Evolutionary conservation across 1,140 invertebrate genomes (phyloP), one percentile per base, ranked within the genome.

Genomic region (Tetragnatha versicolor): DNA sequence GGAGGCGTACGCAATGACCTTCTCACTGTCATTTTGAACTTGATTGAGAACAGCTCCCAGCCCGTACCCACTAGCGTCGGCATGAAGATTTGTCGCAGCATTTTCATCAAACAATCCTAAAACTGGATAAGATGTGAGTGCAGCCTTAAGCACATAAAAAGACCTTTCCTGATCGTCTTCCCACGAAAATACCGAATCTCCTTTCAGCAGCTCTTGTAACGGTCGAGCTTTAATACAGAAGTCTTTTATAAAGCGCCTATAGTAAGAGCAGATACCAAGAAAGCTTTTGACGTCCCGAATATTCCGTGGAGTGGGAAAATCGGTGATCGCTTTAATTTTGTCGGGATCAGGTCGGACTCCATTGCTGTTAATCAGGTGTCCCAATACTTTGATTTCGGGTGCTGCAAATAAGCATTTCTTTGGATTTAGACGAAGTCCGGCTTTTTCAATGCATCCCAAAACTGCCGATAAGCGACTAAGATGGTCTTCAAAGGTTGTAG

Each of bases 1-100:
- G 25, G 42, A 66, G 3, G 68, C 82, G 65, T 83, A 84, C 0
- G 81, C 83, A 10, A 83, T 78, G 4, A 82, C 79, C 37, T 65
- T 39, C 49, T 83, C 29, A 63, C 82, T 65, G 2, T 83, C 82
- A 42, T 83, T 79, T 14, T 83, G 47, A 10, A 81, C 79, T 82
- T 88, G 86, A 25, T 83, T 83, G n/a, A 88, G 58, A 5, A 87
- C 83, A 9, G 85, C 87, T 7, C 85, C 85, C 45, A 88, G 66
- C 4, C 85, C 85, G 75, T 81, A 79, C 14, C 84, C 83, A 17
- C 84, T 85, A n/a, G 86, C 86, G 82, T 88, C 88, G 0, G 85
- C 86, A 33, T 85, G 84, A 0, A 88, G 75, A 0, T 84, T 83
- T 66, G 86, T 45, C 47, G 25, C 39, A 3, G 37, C 17, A 1